Conservation (phyloP, 2,888 invertebrate genomes). For the Brenthis ino region DNA sequence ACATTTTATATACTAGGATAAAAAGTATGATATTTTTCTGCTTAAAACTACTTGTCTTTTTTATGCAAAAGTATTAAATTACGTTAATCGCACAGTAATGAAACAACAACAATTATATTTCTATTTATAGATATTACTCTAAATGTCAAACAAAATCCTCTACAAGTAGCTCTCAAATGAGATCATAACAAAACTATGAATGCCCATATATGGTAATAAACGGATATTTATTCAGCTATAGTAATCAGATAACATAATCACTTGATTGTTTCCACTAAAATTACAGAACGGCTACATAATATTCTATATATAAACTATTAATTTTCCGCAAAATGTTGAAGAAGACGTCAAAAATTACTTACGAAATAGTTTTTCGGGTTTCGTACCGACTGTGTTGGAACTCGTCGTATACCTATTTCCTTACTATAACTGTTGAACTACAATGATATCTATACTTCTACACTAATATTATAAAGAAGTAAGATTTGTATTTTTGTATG, state of each 20-base stretch:
- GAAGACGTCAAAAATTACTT: too few relatives aligned
- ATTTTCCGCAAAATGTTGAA: neutral
- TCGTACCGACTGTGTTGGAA: neutral
- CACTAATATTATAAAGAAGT: too few relatives aligned
- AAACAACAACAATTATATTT: neutral
- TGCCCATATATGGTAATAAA: conserved; percentile 41
- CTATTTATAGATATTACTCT: conserved; percentile 7
- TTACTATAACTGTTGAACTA: too few relatives aligned
- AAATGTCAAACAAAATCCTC: conserved; percentile 9
- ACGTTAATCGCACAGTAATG: too few relatives aligned
- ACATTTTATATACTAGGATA: too few relatives aligned
- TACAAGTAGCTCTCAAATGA: conserved; percentile 47
- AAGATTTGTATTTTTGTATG: too few relatives aligned
- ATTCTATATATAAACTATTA: conserved; percentile 2
- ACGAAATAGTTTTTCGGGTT: neutral
- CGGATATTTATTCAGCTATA: conserved; percentile 10
- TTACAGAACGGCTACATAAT: neutral
- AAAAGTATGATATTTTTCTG: too few relatives aligned
- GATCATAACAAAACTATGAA: conserved; percentile 44
- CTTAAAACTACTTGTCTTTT: too few relatives aligned
- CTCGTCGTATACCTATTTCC: too few relatives aligned
- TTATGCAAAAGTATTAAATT: too few relatives aligned
- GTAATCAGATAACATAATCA: conserved; percentile 18
- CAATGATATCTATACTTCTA: too few relatives aligned
- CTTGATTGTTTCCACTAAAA: conserved; percentile 16